phyloP scores from a whole-genome alignment of 2,113 vertebrate genomes.

The Lophochroa leadbeateri region DNA sequence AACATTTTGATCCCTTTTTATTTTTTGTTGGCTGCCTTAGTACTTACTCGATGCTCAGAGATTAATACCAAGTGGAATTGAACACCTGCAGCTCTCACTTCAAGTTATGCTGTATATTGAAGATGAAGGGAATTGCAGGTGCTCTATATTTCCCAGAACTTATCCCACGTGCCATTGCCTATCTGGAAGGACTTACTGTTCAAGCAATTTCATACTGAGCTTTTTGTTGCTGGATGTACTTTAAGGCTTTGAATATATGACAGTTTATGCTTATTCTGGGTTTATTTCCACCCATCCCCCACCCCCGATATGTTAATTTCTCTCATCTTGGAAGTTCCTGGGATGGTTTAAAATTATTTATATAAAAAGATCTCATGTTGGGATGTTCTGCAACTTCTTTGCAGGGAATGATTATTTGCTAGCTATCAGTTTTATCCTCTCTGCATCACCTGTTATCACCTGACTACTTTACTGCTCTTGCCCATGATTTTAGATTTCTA shows the following conservation, averaged over 20 bases:
- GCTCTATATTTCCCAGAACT: background rate
- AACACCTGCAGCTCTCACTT: constrained; percentile 37
- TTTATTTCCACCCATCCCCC: background rate
- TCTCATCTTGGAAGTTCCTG: background rate
- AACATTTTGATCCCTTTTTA: constrained; percentile 4
- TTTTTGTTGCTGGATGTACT: background rate
- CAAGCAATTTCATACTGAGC: constrained; percentile 2
- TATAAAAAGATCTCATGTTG: background rate
- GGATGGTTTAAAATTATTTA: background rate
- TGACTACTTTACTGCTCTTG: background rate
- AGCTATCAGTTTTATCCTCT: background rate
- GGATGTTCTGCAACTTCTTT: background rate
- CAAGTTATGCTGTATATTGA: background rate
- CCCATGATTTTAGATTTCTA: background rate
- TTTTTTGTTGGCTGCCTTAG: background rate
- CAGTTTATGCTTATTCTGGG: background rate
- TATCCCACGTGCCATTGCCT: background rate
- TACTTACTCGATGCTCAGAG: background rate
- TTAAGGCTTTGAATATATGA: background rate
- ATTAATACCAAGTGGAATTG: constrained; percentile 5
- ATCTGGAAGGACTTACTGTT: background rate
- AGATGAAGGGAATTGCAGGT: constrained; percentile 30
- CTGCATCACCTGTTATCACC: background rate
- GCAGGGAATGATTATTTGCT: background rate
- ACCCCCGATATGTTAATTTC: background rate